Percentiles rank a stretch among this genome's conserved stretches.
Conservation (phyloP, 1,140 invertebrate species). For the Coboldia fuscipes region DNA sequence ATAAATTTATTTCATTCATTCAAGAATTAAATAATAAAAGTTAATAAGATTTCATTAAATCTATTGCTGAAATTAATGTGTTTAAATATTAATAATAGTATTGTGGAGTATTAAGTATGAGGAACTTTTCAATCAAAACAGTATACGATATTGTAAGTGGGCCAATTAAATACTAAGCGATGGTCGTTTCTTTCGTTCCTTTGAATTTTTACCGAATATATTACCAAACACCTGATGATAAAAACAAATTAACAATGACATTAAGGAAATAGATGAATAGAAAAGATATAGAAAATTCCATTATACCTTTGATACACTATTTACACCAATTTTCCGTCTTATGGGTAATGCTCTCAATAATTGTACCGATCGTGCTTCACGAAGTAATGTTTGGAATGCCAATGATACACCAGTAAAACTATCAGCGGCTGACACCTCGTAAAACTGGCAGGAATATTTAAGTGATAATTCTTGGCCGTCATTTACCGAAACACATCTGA, state of each 20-base stretch:
- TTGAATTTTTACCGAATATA: conserved; percentile 1
- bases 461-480: conserved; percentile 60
- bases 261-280: not conserved
- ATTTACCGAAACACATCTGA: conserved; percentile 50
- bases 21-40: too few species aligned
- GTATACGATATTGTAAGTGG: too few species aligned
- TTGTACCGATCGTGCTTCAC: conserved; percentile 49
- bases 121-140: too few species aligned
- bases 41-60: too few species aligned
- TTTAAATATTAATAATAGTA: too few species aligned
- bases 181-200: conserved; percentile 1
- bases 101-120: too few species aligned
- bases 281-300: not conserved
- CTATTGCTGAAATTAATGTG: too few species aligned
- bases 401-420: conserved; percentile 53
- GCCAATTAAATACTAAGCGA: conserved; percentile 1
- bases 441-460: conserved; percentile 61
- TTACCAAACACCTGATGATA: not conserved
- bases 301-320: conserved; percentile 50
- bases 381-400: conserved; percentile 55
- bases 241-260: not conserved
- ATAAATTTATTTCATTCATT: too few species aligned
- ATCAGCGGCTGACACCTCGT: conserved; percentile 68
- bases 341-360: conserved; percentile 45
- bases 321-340: conserved; percentile 48